Evolutionary conservation across 2,113 vertebrate species (phyloP), one percentile per base, ranked within the genome.

Genomic region (Amphiprion percula): DNA sequence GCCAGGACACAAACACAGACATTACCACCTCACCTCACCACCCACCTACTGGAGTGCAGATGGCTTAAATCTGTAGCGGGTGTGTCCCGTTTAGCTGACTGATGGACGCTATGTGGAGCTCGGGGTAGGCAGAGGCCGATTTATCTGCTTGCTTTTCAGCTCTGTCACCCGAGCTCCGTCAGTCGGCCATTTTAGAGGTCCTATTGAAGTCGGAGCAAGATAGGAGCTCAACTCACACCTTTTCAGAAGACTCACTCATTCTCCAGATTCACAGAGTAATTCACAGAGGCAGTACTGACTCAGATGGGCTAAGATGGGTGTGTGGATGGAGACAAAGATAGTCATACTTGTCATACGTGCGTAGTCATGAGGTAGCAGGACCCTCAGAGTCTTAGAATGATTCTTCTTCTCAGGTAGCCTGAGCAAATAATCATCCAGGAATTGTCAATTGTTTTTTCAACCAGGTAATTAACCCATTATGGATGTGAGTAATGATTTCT

Each of bases 81-180:
- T 47, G 82, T 86, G 66, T 83, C 84, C 83, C 79, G 81, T 90
- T 80, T 78, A 58, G 55, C 55, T 91, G 90, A 94, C 67, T 77
- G 89, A 92, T 91, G 83, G 61, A 47, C 4, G 1, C 72, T 41
- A 33, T 74, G 83, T 88, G 49, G 88, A 75, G 85, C 75, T 41
- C 33, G 14, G 55, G 62, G 84, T 61, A 72, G 80, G 52, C 81
- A 71, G 66, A 55, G 49, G 52, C 82, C 88, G 87, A 93, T 93
- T 88, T 91, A 92, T 90, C 76, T 65, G 82, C 88, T 82, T 88
- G 82, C 88, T 89, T 87, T 90, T 84, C 82, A 90, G 70, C 77
- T 77, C 81, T 82, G 78, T 79, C 74, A 56, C 60, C 68, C 64
- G 39, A 67, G 24, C 70, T 73, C 82, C 81, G 84, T 88, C 91